Conservation (phyloP, 1,140 invertebrate species). For the Gerris buenoi region DNA sequence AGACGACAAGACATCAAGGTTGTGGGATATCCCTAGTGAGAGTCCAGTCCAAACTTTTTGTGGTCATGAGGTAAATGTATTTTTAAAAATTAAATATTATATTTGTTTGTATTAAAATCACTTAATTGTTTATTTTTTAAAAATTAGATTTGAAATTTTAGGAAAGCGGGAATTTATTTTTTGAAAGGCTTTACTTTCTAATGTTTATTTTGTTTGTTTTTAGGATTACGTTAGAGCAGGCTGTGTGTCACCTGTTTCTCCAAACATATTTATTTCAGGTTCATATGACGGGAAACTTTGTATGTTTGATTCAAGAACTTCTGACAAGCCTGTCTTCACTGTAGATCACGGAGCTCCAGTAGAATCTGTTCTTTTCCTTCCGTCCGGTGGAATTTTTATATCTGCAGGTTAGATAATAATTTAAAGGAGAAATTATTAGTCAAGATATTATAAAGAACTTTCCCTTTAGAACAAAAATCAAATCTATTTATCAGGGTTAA, state of each 20-base stretch:
- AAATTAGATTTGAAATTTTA: too few relatives aligned
- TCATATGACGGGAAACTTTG: conserved; percentile 86
- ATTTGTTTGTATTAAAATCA: too few relatives aligned
- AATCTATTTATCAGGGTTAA: too few relatives aligned
- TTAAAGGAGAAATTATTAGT: too few relatives aligned
- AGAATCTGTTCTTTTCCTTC: conserved; percentile 76
- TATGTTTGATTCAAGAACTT: conserved; percentile 71
- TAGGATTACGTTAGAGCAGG: conserved; percentile 71
- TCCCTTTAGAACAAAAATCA: too few relatives aligned
- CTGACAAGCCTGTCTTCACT: conserved; percentile 47
- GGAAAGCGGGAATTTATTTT: too few relatives aligned
- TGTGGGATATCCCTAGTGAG: conserved; percentile 85
- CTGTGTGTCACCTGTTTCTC: conserved; percentile 53
- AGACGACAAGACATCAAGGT: conserved; percentile 74
- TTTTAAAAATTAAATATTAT: too few relatives aligned
- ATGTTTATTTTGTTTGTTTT: too few relatives aligned
- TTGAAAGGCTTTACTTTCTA: too few relatives aligned
- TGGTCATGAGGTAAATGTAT: conserved; percentile 45
- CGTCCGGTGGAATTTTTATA: conserved; percentile 75
- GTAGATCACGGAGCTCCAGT: conserved; percentile 83
- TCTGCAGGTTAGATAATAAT: conserved; percentile 52
- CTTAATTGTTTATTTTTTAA: too few relatives aligned
- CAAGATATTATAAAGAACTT: too few relatives aligned
- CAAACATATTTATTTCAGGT: conserved; percentile 66
- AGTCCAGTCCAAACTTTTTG: conserved; percentile 45